phyloP scores from a whole-genome alignment of 2,888 invertebrate genomes.

The Zaprionus lineosus region DNA sequence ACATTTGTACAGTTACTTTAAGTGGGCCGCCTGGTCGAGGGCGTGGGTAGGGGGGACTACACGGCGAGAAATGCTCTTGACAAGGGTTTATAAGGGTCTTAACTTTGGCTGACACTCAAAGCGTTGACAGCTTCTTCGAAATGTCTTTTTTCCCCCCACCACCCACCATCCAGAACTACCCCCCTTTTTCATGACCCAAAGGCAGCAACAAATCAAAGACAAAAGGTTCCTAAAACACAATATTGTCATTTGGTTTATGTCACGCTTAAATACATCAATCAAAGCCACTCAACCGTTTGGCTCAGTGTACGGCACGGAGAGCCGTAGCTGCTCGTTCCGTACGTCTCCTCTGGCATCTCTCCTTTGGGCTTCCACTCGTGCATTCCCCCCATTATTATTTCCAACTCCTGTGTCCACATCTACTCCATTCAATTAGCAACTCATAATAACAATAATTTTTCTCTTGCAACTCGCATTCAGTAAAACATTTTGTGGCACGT shows the following conservation, averaged over 20 bases:
- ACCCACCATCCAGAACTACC: no score
- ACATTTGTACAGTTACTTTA: slow-evolving; percentile 47
- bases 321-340: slow-evolving; percentile 6
- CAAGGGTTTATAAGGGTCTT: slow-evolving; percentile 33
- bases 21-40: not conserved
- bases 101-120: slow-evolving; percentile 9
- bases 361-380: no score
- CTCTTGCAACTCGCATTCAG: slow-evolving; percentile 73
- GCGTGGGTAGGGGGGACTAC: not conserved
- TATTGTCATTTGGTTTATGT: slow-evolving; percentile 28
- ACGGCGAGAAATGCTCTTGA: slow-evolving; percentile 46
- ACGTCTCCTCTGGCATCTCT: not conserved
- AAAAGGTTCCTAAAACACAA: no score
- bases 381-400: no score
- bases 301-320: slow-evolving; percentile 28
- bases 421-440: slow-evolving; percentile 77
- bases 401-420: slow-evolving; percentile 41
- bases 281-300: slow-evolving; percentile 22
- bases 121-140: slow-evolving; percentile 24
- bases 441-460: slow-evolving; percentile 79
- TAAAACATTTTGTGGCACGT: slow-evolving; percentile 70
- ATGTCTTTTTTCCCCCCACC: no score
- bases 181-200: no score
- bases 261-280: slow-evolving; percentile 45
- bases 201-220: no score